Evolutionary conservation across 2,113 vertebrate genomes (phyloP).

Genomic region (Lutjanus erythropterus): DNA sequence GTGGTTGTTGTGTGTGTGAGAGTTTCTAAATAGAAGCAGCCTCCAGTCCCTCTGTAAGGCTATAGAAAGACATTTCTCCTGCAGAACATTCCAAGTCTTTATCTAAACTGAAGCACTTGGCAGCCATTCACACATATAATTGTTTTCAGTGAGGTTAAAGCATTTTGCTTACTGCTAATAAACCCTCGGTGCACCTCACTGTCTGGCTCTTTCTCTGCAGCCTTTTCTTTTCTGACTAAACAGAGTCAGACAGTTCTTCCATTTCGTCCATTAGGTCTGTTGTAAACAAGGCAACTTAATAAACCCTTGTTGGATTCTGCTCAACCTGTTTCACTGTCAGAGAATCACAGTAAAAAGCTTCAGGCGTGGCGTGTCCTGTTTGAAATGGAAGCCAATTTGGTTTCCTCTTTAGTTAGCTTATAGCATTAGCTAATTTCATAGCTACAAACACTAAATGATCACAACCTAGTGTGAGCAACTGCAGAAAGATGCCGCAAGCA

Average conservation of each 20-base stretch:
- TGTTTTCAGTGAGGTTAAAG: constrained; percentile 8
- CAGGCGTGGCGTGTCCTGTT: background rate
- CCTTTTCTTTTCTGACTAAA: background rate
- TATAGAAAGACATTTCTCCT: background rate
- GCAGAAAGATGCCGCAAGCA: background rate
- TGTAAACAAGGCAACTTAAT: background rate
- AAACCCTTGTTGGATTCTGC: background rate
- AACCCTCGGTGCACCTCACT: background rate
- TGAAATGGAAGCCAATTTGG: background rate
- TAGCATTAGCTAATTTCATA: background rate
- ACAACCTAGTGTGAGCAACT: background rate
- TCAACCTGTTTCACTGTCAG: background rate
- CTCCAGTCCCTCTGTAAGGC: background rate
- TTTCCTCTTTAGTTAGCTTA: background rate
- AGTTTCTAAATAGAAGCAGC: background rate
- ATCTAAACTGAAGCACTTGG: constrained; percentile 8
- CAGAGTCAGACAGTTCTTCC: background rate
- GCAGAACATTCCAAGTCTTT: background rate
- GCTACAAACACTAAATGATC: background rate
- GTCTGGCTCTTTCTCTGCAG: background rate
- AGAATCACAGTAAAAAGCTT: no score
- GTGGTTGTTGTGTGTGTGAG: background rate
- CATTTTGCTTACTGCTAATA: background rate
- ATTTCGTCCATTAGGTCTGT: background rate
- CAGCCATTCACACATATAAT: background rate